phyloP scores from a whole-genome alignment of 2,113 vertebrate genomes.

The Bombycilla garrulus region DNA sequence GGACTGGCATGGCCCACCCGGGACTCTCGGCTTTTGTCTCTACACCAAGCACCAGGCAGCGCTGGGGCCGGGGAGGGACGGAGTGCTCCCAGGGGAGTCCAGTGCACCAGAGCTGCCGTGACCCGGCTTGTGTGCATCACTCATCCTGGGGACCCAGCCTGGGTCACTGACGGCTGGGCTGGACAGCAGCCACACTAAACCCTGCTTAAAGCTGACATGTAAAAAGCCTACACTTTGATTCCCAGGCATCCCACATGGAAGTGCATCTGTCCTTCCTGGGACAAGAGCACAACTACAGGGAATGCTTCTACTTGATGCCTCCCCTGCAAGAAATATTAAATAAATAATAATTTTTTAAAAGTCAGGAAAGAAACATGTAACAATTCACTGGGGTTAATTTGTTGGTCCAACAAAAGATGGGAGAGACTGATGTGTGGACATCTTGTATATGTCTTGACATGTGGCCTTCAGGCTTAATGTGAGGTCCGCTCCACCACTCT shows the following conservation, averaged over 20 bases:
- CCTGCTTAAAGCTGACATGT: not conserved
- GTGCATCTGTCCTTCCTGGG: not conserved
- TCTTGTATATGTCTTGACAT: not conserved
- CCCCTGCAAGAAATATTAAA: not conserved
- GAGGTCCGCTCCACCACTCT: not conserved
- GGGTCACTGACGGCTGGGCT: not conserved
- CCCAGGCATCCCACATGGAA: not conserved
- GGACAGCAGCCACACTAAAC: not conserved
- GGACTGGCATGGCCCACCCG: not conserved
- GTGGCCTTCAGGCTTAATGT: not conserved
- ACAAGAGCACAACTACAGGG: not conserved
- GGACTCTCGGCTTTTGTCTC: not conserved
- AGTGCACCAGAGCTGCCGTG: fast-evolving
- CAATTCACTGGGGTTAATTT: not conserved
- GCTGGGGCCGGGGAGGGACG: not conserved
- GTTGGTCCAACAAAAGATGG: not conserved
- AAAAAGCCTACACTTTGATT: not conserved
- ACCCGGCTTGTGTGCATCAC: not conserved
- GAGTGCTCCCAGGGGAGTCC: not conserved
- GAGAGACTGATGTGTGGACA: not conserved
- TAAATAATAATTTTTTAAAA: not conserved
- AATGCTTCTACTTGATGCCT: not conserved
- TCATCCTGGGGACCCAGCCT: not conserved
- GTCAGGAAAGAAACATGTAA: not conserved
- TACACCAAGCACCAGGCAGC: fast-evolving